These are phyloP conservation scores for Drosophila picticornis DNA, from an alignment of 2,888 invertebrate species.

Conservation along the genomic window DNA sequence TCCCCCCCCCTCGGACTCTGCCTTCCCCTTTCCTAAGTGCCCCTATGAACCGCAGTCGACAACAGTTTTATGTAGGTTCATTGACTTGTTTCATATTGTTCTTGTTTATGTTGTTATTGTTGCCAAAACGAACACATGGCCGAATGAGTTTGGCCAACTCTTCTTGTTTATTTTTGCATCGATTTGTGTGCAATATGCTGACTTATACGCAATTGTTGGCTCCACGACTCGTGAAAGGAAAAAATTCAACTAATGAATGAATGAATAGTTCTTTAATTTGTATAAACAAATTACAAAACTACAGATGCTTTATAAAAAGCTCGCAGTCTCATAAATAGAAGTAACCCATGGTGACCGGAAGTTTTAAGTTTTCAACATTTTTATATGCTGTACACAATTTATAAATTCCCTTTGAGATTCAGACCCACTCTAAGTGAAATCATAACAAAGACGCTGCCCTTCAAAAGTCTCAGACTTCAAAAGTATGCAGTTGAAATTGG, in stretches of 20 bases:
- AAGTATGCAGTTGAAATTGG: neutral
- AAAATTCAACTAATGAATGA: neutral
- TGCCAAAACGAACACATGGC: conserved; percentile 45
- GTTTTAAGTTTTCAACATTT: neutral
- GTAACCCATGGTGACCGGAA: neutral
- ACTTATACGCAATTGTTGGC: conserved; percentile 24
- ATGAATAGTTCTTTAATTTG: neutral
- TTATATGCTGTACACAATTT: neutral
- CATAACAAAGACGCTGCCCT: neutral
- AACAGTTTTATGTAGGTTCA: conserved; percentile 61
- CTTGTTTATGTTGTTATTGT: conserved; percentile 30
- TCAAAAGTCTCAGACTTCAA: neutral
- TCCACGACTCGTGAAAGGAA: neutral
- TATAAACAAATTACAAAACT: neutral
- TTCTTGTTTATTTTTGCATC: conserved; percentile 34
- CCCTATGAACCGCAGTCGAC: conserved; percentile 33
- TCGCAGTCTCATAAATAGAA: neutral
- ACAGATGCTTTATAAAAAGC: neutral
- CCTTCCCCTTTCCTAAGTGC: neutral
- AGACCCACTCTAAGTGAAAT: neutral
- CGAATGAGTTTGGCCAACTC: conserved; percentile 32
- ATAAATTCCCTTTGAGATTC: neutral
- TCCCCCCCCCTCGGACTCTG: neutral
- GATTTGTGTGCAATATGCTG: conserved; percentile 42
- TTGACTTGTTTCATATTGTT: conserved; percentile 52